Base-by-base conservation (phyloP, 2,113 vertebrate genomes). In the Mesembrinibis cayennensis region DNA sequence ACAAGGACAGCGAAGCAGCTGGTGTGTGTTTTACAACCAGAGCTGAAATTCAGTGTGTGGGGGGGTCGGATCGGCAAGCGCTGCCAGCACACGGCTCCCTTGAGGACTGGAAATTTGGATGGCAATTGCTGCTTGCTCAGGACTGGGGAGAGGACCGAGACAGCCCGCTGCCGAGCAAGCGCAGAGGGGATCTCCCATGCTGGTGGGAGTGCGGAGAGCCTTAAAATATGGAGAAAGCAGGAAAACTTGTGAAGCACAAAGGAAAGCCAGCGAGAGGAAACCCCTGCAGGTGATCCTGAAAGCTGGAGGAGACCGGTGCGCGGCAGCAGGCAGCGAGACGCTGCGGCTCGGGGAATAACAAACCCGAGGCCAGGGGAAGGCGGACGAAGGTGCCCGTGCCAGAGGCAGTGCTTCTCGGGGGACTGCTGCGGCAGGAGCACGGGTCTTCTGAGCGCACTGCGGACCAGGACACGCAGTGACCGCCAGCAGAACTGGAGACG, bases 331-430 rank as follows among this genome's bases (percentile, higher is more conserved):
- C 40, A 55, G 52, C 1, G 16, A 20, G 80, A 16, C 17, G 52
- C 72, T 59, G 66, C 4, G 1, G 20, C 38, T 16, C 3, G 0
- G 19, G 71, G 45, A 67, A 26, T 6, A 40, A 19, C 16, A 25
- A 36, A 30, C 7, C 2, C 0, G 11, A 29, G 38, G 30, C 23
- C 34, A 27, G 59, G 50, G 38, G 32, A 63, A 42, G 44, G 17
- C 38, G 1, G 12, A 19, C 19, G 27, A 22, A 7, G 19, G 32
- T 2, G 30, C 5, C 21, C 1, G 4, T 18, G 27, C 5, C 1
- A 0, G 55, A 42, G 13, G 50, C 11, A 6, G 1, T 0, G 23
- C 3, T 23, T 21, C 63, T 30, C 2, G 0, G n/a, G 58, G 3
- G 16, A 8, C 27, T 11, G 30, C 45, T 36, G 63, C 2, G n/a